Base-by-base conservation (phyloP, 2,113 vertebrate species). In the Bubalus kerabau region DNA sequence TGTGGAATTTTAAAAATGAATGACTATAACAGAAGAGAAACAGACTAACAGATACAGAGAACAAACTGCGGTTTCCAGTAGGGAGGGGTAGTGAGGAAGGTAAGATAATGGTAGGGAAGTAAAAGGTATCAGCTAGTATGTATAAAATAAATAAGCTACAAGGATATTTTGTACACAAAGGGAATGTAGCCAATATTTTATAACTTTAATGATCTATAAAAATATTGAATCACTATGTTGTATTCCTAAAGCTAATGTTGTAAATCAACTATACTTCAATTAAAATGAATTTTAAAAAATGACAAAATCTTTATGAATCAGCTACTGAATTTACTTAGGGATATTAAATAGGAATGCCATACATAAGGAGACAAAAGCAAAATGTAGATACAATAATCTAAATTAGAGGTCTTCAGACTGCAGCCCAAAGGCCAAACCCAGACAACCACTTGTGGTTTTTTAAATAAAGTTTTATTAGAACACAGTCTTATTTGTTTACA, bases 381-480 rank as follows among this genome's bases (percentile, higher is more conserved):
- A 89, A 76, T 21, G 7, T 17, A 62, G 36, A 62, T n/a, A 19
- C 28, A 54, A 26, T 76, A 36, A 82, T 87, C 30, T 82, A 82
- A 82, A 43, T 43, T 14, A 74, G 1, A 32, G 21, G 16, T 56
- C n/a, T 17, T 92, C 23, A 26, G 67, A 62, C 13, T 24, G 8
- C 12, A 32, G 30, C 28, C 7, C 19, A 30, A 2, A 87, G 28
- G 13, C 26, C 67, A 54, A 60, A 80, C 32, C 50, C 16, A 84
- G 36, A 5, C 5, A 13, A 50, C 5, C 1, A 67, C 6, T 10
- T 32, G 24, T 64, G 16, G 3, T 64, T 92, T 54, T 64, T 62
- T 8, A 16, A 40, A 89, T 78, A 57, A 90, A 26, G 57, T 60
- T 91, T 91, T 81, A 74, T 46, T 26, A n/a, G 83, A 60, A 88